Evolutionary conservation across 2,113 vertebrate species (phyloP), one percentile per base, ranked within the genome.

Genomic region (Amphiprion percula): DNA sequence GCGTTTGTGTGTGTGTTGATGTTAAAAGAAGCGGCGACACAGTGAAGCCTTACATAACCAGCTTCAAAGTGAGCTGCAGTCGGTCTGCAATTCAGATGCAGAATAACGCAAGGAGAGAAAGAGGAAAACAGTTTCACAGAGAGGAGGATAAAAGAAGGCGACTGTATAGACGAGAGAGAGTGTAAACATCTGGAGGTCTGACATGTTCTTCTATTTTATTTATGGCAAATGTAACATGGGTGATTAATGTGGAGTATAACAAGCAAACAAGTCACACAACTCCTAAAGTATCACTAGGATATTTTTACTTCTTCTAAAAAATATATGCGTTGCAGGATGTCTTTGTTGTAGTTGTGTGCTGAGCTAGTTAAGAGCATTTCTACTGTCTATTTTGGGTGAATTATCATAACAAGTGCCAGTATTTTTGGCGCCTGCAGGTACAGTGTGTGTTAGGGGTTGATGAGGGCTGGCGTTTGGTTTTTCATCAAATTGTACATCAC

Each of bases 11-110:
- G 63, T 62, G 50, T 62, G 41, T 44, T 74, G 65, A 72, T 54
- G 28, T 1, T 1, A n/a, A 80, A 53, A 80, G 79, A 81, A 87
- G 30, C 19, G 46, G 59, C 81, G 70, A 60, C 49, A 7, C 70
- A 75, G 47, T 56, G 78, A 84, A 67, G 59, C 41, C 37, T 87
- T 87, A 79, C 63, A 64, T 87, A 91, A 88, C 60, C 12, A 19
- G 60, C 61, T 84, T 83, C 78, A 87, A 80, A 87, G 84, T 14
- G 66, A 77, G 74, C 79, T 30, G 66, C 64, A 41, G 74, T 75
- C 55, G 50, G 62, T 53, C 21, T 21, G 47, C 68, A 6, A 62
- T 23, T 63, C 49, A 84, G 70, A 72, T 37, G 24, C 56, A 56
- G 58, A 65, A 58, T 8, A 80, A 71, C 2, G 5, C 49, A 47